A percentile compares a stretch with the other conserved stretches of the same genome.
Conservation (phyloP, 2,888 invertebrate genomes). For the Tetramorium bicarinatum region DNA sequence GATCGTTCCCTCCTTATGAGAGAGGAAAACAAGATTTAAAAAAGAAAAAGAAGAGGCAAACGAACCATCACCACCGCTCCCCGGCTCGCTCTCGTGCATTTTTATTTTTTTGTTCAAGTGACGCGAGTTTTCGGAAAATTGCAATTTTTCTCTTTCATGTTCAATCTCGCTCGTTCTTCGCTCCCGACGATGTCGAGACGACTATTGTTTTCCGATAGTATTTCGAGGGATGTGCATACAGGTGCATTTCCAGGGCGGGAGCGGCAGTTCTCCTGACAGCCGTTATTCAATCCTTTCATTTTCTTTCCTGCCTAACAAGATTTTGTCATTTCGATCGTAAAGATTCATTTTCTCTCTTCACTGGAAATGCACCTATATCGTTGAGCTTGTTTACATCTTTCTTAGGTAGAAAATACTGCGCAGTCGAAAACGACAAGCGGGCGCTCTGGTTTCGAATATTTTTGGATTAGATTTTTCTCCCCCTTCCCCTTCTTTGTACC, state of each 20-base stretch:
- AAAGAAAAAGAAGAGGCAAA: neutral
- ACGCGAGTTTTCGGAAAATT: constrained; percentile 57
- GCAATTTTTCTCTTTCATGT: constrained; percentile 63
- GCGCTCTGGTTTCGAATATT: constrained; percentile 48
- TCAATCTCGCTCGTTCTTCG: constrained; percentile 50
- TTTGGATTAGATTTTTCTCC: neutral
- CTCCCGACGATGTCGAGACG: constrained; percentile 6
- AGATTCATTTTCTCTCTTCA: constrained; percentile 41
- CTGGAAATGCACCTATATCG: constrained; percentile 78
- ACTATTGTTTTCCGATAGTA: constrained; percentile 26
- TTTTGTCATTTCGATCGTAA: neutral
- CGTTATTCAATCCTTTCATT: neutral
- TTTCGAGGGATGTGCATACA: constrained; percentile 59
- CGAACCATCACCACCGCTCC: constrained; percentile 74
- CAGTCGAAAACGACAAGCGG: constrained; percentile 75
- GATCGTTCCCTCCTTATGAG: constrained; percentile 59
- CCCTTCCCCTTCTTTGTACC: neutral
- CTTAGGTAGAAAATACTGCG: constrained; percentile 80
- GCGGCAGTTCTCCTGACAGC: neutral
- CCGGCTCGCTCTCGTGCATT: constrained; percentile 68
- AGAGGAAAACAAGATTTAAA: constrained; percentile 37
- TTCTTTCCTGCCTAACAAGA: neutral
- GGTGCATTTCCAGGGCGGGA: constrained; percentile 75
- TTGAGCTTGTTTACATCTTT: constrained; percentile 74
- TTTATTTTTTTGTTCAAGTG: neutral